Evolutionary conservation across 2,888 invertebrate genomes (phyloP), one percentile per base, ranked within the genome.

Genomic region (Drosophila monieri): DNA sequence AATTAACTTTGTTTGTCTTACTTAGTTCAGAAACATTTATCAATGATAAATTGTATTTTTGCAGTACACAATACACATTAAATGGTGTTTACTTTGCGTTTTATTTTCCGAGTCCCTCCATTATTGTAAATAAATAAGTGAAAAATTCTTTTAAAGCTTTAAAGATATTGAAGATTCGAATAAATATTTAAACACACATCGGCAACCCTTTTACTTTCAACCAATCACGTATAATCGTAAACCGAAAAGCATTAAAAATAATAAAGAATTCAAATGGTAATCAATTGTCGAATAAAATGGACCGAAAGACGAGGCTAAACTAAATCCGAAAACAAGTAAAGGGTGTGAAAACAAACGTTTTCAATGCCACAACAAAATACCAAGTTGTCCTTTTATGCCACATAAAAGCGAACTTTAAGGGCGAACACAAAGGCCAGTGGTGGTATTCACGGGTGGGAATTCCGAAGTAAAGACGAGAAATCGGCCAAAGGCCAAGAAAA

Each of bases 261-360:
- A 69, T 72, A 72, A 72, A 65, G 27, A 51, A 64, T 67, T 67
- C 68, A 65, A 65, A 54, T 54, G 46, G 55, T 23, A 67, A 65
- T 65, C 64, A 65, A 67, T 67, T 67, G 64, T 18, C 47, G 18
- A 9, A 67, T 47, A 65, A 65, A 55, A 41, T 39, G 47, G 18
- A n/a, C 25, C 14, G n/a, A 9, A 30, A 54, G 37, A 9, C 66
- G 14, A 4, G 18, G 12, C 54, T 25, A 54, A 65, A 65, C 55
- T 55, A n/a, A 65, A 55, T 21, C 10, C 46, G 67, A 54, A 67
- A 54, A 54, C 46, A 66, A 27, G 54, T 43, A 18, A 55, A 21
- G 30, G 44, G 23, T 27, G 27, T 27, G 30, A 37, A 53, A 64
- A 67, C 64, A 62, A 54, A 54, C 48, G 53, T 18, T 49, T 62